Percentiles rank a stretch among this genome's conserved stretches.
Evolutionary conservation across 2,888 invertebrate species (phyloP).

Genomic region (Uropetala carovei): DNA sequence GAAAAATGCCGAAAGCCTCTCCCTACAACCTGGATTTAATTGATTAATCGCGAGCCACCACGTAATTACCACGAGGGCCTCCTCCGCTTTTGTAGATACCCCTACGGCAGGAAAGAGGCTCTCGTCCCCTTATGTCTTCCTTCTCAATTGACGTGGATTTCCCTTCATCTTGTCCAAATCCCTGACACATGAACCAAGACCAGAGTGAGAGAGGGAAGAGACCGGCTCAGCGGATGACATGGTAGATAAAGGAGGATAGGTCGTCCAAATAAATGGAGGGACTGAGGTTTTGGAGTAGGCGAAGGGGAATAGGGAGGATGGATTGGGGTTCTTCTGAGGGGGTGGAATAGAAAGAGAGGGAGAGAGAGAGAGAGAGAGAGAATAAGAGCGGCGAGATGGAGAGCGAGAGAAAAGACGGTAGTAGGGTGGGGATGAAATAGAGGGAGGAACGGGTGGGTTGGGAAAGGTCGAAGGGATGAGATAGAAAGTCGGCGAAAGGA

Average conservation of each 20-base stretch:
- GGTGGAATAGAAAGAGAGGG: neutral
- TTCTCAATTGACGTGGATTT: slow-evolving; percentile 32
- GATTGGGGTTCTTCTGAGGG: neutral
- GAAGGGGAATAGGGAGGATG: neutral
- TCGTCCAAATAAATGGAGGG: slow-evolving; percentile 32
- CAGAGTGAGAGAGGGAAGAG: neutral
- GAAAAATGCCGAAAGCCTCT: no score
- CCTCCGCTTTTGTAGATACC: neutral
- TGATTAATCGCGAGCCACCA: neutral
- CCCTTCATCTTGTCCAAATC: slow-evolving; percentile 35
- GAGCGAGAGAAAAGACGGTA: neutral
- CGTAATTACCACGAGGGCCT: neutral
- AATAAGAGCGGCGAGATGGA: neutral
- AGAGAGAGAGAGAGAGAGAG: no score
- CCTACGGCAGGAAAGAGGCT: no score
- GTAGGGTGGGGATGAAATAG: neutral
- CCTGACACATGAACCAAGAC: slow-evolving; percentile 32
- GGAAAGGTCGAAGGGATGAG: neutral
- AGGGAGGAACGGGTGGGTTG: neutral
- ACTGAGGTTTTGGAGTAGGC: neutral
- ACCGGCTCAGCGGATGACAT: slow-evolving; percentile 25
- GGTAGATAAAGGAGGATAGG: slow-evolving; percentile 14
- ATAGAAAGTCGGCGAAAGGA: neutral
- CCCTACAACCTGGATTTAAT: neutral
- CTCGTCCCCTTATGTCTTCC: neutral